Evolutionary conservation across 2,797 vertebrate species (phyloP), one percentile per base, ranked within the genome.

Genomic region (Sibirionetta formosa): DNA sequence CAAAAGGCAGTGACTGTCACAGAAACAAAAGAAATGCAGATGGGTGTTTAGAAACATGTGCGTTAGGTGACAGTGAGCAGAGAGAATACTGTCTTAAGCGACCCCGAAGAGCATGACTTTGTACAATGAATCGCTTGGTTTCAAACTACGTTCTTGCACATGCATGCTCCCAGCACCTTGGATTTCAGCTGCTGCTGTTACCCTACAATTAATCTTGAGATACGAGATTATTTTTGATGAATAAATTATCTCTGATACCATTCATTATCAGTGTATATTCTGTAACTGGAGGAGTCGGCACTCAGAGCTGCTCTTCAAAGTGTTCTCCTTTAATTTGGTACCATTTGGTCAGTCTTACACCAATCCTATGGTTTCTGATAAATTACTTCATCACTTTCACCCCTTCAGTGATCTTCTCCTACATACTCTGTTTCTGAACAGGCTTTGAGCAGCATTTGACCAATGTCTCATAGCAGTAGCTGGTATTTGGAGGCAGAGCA

Each of bases 11-110:
- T 35, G 42, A 84, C 60, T 82, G 57, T 50, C 86, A 91, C 35
- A 87, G 82, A 87, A 85, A 92, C 36, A 79, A 79, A 77, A 91
- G 65, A 94, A 95, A 96, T 29, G 23, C 53, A 92, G 60, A 92
- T 31, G 23, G 71, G 71, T 92, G 50, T 75, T 87, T 78, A 57
- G 79, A 93, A 90, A 83, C 23, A 20, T 1, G 3, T 63, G 61
- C 36, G 82, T 53, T 63, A 66, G 44, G 38, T 79, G 40, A 81
- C 53, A 91, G 16, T 42, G 7, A 88, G 75, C 38, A 89, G 44
- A 92, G 53, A 57, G 89, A 89, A 54, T 46, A 51, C 5, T n/a
- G 72, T n/a, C 75, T 77, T 63, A 31, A 68, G 72, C 61, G 83
- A 71, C 61, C 40, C 72, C 35, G 48, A 90, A 54, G 64, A 31